A percentile compares a stretch with the other conserved stretches of the same genome.
These are phyloP conservation scores for Ochropacha duplaris DNA, from an alignment of 2,888 invertebrate species.

Conservation along the genomic window DNA sequence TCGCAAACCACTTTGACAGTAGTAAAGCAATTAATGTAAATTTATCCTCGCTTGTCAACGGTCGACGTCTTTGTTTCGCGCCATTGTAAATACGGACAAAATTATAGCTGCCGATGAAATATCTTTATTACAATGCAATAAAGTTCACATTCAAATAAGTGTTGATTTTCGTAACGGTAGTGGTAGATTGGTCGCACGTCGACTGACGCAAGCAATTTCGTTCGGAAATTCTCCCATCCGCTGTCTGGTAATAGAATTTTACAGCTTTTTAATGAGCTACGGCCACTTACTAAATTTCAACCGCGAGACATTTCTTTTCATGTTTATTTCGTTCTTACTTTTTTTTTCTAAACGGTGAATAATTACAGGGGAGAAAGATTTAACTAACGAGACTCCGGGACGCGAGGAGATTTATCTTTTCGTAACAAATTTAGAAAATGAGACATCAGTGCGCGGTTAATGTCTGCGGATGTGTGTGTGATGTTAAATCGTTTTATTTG, in stretches of 20 bases:
- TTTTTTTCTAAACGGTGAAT: conserved; percentile 63
- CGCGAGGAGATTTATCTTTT: conserved; percentile 78
- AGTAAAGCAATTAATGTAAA: conserved; percentile 76
- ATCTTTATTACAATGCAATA: conserved; percentile 26
- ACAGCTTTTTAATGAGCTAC: conserved; percentile 79
- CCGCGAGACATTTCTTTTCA: conserved; percentile 69
- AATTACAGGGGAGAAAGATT: conserved; percentile 75
- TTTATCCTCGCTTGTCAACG: conserved; percentile 75
- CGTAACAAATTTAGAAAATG: conserved; percentile 81
- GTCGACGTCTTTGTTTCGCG: conserved; percentile 60
- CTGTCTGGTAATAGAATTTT: conserved; percentile 71
- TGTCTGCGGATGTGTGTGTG: conserved; percentile 29
- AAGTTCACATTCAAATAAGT: conserved; percentile 36
- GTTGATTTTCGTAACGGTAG: conserved; percentile 21
- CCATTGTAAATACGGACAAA: conserved; percentile 44
- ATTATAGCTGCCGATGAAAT: conserved; percentile 27
- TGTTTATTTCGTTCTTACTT: conserved; percentile 56
- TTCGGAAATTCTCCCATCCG: conserved; percentile 54
- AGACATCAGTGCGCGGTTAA: conserved; percentile 68
- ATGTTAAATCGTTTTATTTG: conserved; percentile 43
- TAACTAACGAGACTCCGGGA: conserved; percentile 75
- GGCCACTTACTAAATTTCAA: conserved; percentile 74
- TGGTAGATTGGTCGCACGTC: conserved; percentile 19
- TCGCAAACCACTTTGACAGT: conserved; percentile 51
- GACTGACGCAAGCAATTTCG: conserved; percentile 31